Conservation (phyloP, 2,113 vertebrate species). For the Lophochroa leadbeateri region DNA sequence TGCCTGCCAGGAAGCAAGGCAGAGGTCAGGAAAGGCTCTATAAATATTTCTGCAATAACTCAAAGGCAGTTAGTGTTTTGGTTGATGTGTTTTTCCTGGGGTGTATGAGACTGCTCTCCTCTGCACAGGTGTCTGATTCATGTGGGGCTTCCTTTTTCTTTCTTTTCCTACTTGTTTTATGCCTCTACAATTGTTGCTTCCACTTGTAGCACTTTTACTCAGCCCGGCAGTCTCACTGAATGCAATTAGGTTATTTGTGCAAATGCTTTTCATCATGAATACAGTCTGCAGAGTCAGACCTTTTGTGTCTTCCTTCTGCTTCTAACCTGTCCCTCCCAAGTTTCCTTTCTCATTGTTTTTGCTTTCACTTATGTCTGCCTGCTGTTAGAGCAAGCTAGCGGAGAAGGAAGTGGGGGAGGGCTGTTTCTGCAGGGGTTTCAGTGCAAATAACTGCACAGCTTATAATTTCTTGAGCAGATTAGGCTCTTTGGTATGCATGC, state of each 20-base stretch:
- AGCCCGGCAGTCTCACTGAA: neutral
- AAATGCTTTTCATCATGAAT: conserved; percentile 30
- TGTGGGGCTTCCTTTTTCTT: conserved; percentile 51
- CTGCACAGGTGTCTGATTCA: conserved; percentile 45
- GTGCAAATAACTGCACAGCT: neutral
- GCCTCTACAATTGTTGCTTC: conserved; percentile 42
- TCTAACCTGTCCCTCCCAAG: conserved; percentile 65
- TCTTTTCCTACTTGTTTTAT: conserved; percentile 64
- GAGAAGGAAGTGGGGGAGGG: conserved; percentile 62
- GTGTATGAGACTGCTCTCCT: neutral
- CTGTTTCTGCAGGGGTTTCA: conserved; percentile 20
- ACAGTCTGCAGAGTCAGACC: conserved; percentile 44
- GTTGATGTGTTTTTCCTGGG: conserved; percentile 58
- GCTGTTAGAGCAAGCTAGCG: conserved; percentile 3
- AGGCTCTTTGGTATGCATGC: neutral
- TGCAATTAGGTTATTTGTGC: conserved; percentile 35
- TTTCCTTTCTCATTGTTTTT: conserved; percentile 67
- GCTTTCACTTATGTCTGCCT: conserved; percentile 65
- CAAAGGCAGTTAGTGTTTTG: conserved; percentile 30
- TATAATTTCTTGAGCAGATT: conserved; percentile 40
- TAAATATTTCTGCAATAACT: conserved; percentile 58
- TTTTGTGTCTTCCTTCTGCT: conserved; percentile 68
- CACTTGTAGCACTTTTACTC: conserved; percentile 37
- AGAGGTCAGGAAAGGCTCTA: conserved; percentile 36
- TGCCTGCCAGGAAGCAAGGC: conserved; percentile 55